Percentiles rank a stretch among this genome's conserved stretches.
phyloP scores from a whole-genome alignment of 1,140 invertebrate species.

The Chironomus tepperi region DNA sequence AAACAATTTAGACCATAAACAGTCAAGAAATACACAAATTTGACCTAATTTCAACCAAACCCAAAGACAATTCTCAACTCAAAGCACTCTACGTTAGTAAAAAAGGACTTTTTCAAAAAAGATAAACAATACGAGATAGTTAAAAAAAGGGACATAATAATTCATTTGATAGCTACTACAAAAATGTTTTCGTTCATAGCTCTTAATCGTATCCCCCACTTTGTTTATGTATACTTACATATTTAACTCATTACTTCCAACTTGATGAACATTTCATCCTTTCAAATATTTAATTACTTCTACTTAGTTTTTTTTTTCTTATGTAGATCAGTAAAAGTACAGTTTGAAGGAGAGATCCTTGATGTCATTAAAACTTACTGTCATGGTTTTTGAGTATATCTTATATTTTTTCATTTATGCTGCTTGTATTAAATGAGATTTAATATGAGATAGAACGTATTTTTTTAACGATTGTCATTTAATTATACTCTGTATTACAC shows the following conservation, averaged over 20 bases:
- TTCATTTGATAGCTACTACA: no score
- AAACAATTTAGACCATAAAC: no score
- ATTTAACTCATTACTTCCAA: neutral
- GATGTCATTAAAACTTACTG: neutral
- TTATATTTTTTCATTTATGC: neutral
- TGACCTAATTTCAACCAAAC: no score
- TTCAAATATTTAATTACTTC: neutral
- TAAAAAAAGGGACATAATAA: no score
- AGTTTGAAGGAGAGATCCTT: neutral
- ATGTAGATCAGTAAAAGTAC: no score
- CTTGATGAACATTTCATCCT: neutral
- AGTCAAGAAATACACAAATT: no score
- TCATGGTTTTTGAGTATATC: neutral
- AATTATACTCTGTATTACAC: neutral
- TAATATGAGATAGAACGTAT: neutral
- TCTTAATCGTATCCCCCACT: no score
- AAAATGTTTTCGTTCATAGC: no score
- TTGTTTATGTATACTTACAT: neutral
- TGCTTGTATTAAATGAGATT: neutral
- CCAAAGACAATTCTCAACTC: no score
- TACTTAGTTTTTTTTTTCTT: neutral
- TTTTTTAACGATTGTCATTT: conserved; percentile 8
- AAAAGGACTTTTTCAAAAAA: no score
- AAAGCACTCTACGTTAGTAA: no score
- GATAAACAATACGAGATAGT: no score